Evolutionary conservation across 2,888 invertebrate species (phyloP), one percentile per base, ranked within the genome.

Genomic region (Dryobotodes eremita): DNA sequence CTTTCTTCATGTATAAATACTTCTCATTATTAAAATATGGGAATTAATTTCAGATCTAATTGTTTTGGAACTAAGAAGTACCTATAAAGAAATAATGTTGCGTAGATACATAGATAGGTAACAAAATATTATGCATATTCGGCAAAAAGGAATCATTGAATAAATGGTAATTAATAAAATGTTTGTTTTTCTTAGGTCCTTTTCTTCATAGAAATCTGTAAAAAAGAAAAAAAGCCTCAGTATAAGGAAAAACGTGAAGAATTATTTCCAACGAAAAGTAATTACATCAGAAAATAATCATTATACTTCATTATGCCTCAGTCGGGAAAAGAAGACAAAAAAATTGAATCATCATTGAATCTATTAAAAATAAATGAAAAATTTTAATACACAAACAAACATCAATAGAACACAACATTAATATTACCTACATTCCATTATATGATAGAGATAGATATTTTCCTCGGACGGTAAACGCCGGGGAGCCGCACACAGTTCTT

Each of bases 301-400:
- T 71, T 86, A 85, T 93, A 88, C 93, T 87, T 93, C 95, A 94
- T 87, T 94, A 95, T 96, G 85, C 88, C 88, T 96, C 96, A 94
- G 96, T 94, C 95, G 96, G 96, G 96, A 96, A 96, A 96, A 96
- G 96, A 96, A 96, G 96, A 96, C 96, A 95, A 95, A 93, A 92
- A 81, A 88, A 76, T 80, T 0, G 77, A 92, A 90, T 94, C 94
- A 94, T 94, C 94, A 94, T 91, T 72, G 11, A 70, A 84, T 64
- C 42, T 46, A 26, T 31, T 23, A 31, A 46, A 69, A 20, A 26
- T 48, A 8, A 59, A 23, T 20, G 1, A 31, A 31, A 55, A 42
- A 23, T n/a, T 0, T 53, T 59, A 26, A 57, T 62, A 20, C 13
- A 17, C 48, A 26, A 23, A 48, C 15, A 77, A 55, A 3, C 5